A percentile compares a stretch with the other conserved stretches of the same genome.
Conservation (phyloP, 2,113 vertebrate species). For the Daphoenositta chrysoptera region DNA sequence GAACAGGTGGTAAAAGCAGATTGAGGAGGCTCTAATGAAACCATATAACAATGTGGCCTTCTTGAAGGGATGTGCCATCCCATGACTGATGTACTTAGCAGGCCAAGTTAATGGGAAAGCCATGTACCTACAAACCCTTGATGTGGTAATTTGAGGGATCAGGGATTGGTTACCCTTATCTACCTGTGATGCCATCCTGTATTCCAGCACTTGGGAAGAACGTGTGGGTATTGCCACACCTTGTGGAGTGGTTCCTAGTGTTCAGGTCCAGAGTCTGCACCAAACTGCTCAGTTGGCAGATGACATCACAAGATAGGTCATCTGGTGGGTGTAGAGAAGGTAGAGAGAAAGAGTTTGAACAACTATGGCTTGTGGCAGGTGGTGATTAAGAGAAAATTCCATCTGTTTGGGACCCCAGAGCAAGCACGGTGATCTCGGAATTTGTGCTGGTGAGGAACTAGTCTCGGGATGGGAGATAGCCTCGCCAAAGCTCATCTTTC, state of each 20-base stretch:
- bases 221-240: rapidly evolving
- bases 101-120: not conserved
- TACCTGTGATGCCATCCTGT: not conserved
- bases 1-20: not conserved
- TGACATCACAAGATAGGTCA: not conserved
- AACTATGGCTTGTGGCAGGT: not conserved
- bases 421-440: not conserved
- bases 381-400: not conserved
- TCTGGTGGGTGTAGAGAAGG: not conserved
- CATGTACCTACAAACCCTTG: not conserved
- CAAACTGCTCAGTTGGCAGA: not conserved
- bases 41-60: not conserved
- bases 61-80: not conserved
- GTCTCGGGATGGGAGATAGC: not conserved
- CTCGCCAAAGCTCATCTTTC: not conserved
- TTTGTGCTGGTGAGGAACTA: not conserved
- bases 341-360: not conserved
- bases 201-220: not conserved
- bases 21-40: not conserved
- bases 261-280: not conserved
- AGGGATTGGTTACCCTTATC: not conserved
- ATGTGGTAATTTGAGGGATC: not conserved
- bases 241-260: not conserved
- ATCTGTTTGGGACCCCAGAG: not conserved
- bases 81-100: not conserved